phyloP scores from a whole-genome alignment of 2,113 vertebrate genomes.

The Erythrolamprus reginae region DNA sequence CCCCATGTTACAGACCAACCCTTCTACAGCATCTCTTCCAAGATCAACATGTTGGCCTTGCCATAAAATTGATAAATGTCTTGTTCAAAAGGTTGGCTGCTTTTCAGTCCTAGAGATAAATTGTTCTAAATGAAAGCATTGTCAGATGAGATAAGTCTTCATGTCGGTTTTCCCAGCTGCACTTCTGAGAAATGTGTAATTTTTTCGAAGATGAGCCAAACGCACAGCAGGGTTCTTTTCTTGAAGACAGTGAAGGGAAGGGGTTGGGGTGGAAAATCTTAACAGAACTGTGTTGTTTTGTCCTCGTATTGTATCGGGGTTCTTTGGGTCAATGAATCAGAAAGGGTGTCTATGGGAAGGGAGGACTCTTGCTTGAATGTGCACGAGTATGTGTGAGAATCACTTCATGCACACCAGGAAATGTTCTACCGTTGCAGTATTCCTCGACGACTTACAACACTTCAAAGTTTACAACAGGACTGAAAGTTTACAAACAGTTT shows the following conservation, averaged over 20 bases:
- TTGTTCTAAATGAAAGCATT: neutral
- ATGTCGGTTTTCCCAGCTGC: neutral
- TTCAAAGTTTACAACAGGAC: too few relatives aligned
- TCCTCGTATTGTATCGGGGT: neutral
- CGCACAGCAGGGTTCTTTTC: neutral
- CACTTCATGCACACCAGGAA: too few relatives aligned
- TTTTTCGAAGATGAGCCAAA: neutral
- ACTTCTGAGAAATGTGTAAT: conserved; percentile 7
- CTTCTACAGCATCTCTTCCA: neutral
- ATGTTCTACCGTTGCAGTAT: too few relatives aligned
- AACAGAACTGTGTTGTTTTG: neutral
- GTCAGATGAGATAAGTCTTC: neutral
- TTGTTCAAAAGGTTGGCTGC: neutral
- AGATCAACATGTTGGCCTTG: neutral
- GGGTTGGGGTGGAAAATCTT: neutral
- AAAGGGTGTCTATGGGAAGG: neutral
- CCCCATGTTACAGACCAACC: neutral
- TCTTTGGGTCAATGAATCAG: neutral
- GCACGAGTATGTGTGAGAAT: too few relatives aligned
- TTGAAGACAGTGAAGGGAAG: neutral
- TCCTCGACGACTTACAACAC: too few relatives aligned
- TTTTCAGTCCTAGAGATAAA: neutral
- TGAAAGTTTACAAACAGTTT: too few relatives aligned
- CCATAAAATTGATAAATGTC: neutral
- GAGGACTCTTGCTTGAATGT: neutral